A percentile compares a stretch with the other conserved stretches of the same genome.
Evolutionary conservation across 35 echinoderm and acorn worm species (phyloP).

Genomic region (Strongylocentrotus purpuratus): DNA sequence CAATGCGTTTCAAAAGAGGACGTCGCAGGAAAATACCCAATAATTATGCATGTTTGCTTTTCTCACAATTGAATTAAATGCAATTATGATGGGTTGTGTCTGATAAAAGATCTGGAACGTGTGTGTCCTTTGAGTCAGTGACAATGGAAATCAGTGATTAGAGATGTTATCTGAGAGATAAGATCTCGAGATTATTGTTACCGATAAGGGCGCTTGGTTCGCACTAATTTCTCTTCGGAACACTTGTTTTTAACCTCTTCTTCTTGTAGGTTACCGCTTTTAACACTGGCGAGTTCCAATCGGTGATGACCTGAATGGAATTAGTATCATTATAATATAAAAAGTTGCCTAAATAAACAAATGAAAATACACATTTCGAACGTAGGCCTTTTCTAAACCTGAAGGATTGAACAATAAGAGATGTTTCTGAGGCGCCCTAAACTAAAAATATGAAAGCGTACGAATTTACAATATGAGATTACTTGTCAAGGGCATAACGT

Average conservation of each 20-base stretch:
- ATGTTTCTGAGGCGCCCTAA: too few relatives aligned
- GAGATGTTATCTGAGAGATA: background rate
- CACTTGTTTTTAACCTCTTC: background rate
- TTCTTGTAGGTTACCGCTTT: background rate
- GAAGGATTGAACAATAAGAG: too few relatives aligned
- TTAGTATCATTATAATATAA: too few relatives aligned
- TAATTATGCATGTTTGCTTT: background rate
- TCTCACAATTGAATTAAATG: conserved; percentile 1
- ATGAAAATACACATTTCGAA: too few relatives aligned
- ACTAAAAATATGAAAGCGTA: too few relatives aligned
- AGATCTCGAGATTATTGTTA: background rate
- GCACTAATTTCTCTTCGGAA: background rate
- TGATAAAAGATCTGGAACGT: background rate
- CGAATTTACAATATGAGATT: too few relatives aligned
- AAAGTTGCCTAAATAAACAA: too few relatives aligned
- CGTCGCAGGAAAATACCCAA: background rate
- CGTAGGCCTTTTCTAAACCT: too few relatives aligned
- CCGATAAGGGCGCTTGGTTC: background rate
- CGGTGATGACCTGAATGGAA: too few relatives aligned
- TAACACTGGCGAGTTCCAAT: background rate
- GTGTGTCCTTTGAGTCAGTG: background rate
- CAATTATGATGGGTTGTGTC: background rate
- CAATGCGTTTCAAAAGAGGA: background rate
- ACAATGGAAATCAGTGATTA: background rate
- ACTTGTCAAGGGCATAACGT: too few relatives aligned